These are phyloP conservation scores for Phrixothrix hirtus DNA, from an alignment of 2,888 invertebrate species.

Conservation along the genomic window DNA sequence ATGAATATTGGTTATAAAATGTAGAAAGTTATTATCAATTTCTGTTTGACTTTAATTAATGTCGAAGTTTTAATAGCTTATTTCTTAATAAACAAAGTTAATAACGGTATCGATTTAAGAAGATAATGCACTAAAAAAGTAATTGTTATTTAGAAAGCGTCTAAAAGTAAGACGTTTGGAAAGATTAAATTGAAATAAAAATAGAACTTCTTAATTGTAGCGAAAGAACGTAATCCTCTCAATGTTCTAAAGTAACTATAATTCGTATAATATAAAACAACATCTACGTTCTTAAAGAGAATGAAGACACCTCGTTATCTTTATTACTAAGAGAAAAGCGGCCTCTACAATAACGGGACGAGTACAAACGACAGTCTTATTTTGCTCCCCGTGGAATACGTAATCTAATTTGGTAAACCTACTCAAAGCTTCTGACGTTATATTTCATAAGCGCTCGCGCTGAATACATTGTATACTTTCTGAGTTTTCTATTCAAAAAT, in stretches of 20 bases:
- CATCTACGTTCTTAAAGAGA: conserved; percentile 37
- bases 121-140: conserved; percentile 3
- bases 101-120: conserved; percentile 6
- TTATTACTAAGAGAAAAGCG: conserved; percentile 47
- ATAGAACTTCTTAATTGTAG: conserved; percentile 16
- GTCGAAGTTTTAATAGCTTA: neutral
- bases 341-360: conserved; percentile 42
- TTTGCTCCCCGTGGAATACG: conserved; percentile 42
- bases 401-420: conserved; percentile 49
- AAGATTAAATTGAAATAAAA: conserved; percentile 16
- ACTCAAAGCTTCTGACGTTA: conserved; percentile 45
- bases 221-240: conserved; percentile 27
- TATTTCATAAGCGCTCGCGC: conserved; percentile 38
- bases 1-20: neutral
- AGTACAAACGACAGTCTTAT: conserved; percentile 45
- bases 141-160: conserved; percentile 14
- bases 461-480: conserved; percentile 32
- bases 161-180: conserved; percentile 10
- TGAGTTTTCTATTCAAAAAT: conserved; percentile 33
- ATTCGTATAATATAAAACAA: conserved; percentile 33
- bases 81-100: neutral
- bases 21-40: neutral
- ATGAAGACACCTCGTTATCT: conserved; percentile 50
- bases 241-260: conserved; percentile 29
- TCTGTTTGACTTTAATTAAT: neutral